Base-by-base conservation (phyloP, 1,140 invertebrate species). In the Danaus plexippus region DNA sequence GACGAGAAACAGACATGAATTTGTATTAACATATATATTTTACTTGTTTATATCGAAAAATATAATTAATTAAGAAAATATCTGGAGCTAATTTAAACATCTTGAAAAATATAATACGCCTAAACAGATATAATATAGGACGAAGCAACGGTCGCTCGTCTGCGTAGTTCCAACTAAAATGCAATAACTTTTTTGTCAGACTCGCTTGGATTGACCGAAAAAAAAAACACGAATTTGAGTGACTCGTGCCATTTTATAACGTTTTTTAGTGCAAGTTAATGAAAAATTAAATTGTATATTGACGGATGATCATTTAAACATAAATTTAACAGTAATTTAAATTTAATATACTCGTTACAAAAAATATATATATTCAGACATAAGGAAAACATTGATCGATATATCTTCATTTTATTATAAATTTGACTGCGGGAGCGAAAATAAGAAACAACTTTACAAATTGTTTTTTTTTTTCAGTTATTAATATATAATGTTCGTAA, bases 141-240 rank as follows among this genome's bases (percentile, higher is more conserved):
- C 18, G 18, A 22, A 22, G 18, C 2, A 22, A 22, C 18, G 6
- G 18, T 22, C 18, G 18, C 18, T 22, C 18, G 54, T 61, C 54
- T 61, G 40, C 52, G 44, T 15, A n/a, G 10, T 15, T 54, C 45
- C 12, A 52, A 47, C 53, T 52, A 57, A 58, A 70, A 67, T 65
- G 64, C 71, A 77, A 70, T 73, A 69, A 59, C 49, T 68, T 77
- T 75, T 81, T 81, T 79, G 67, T 52, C 1, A 40, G 56, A 56
- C 67, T 57, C 59, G 59, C 47, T 47, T 52, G 54, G 60, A 65
- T 71, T 65, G 63, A 52, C 46, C 51, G 54, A 69, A 75, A 75
- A 73, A 81, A 81, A 79, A 76, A 75, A 75, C n/a, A 22, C 18
- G 6, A 78, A 76, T 73, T 73, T 64, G 54, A 47, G 45, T 48